Conservation (phyloP, 1,140 invertebrate genomes). For the Hyphantria cunea region DNA sequence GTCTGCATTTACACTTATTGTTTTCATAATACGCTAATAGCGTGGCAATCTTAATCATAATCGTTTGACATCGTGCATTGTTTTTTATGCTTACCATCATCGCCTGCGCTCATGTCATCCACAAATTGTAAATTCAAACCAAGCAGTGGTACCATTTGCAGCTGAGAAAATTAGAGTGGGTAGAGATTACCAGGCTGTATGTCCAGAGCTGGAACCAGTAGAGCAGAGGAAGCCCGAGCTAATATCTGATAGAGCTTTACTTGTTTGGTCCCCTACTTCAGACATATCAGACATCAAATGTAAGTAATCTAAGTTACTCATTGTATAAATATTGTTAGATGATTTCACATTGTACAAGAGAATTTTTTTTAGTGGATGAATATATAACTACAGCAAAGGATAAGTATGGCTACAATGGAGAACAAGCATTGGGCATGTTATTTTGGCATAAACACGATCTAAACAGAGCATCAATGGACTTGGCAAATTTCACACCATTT, state of each 20-base stretch:
- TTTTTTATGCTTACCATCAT: slow-evolving; percentile 79
- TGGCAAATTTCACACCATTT: slow-evolving; percentile 98
- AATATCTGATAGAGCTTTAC: slow-evolving; percentile 91
- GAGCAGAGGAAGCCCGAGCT: slow-evolving; percentile 84
- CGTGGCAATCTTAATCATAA: slow-evolving; percentile 35
- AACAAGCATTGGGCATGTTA: slow-evolving; percentile 98
- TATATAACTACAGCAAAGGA: slow-evolving; percentile 97
- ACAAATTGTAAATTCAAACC: slow-evolving; percentile 66
- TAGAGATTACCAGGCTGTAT: slow-evolving; percentile 95
- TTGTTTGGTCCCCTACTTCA: slow-evolving; percentile 97
- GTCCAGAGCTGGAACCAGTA: slow-evolving; percentile 89
- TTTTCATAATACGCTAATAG: slow-evolving; percentile 5
- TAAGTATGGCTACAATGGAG: slow-evolving; percentile 98
- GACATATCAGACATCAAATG: slow-evolving; percentile 93
- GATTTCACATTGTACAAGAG: not conserved
- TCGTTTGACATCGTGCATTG: slow-evolving; percentile 67
- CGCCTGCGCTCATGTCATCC: slow-evolving; percentile 72
- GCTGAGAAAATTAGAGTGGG: slow-evolving; percentile 97
- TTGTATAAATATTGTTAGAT: too few species aligned
- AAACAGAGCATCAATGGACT: slow-evolving; percentile 93
- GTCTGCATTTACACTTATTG: not conserved
- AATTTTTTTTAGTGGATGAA: slow-evolving; percentile 89
- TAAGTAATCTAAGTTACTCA: slow-evolving; percentile 78
- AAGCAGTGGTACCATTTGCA: slow-evolving; percentile 85
- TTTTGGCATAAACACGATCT: slow-evolving; percentile 99